Evolutionary conservation across 1,140 invertebrate genomes (phyloP).

Genomic region (Antheraea mylitta): DNA sequence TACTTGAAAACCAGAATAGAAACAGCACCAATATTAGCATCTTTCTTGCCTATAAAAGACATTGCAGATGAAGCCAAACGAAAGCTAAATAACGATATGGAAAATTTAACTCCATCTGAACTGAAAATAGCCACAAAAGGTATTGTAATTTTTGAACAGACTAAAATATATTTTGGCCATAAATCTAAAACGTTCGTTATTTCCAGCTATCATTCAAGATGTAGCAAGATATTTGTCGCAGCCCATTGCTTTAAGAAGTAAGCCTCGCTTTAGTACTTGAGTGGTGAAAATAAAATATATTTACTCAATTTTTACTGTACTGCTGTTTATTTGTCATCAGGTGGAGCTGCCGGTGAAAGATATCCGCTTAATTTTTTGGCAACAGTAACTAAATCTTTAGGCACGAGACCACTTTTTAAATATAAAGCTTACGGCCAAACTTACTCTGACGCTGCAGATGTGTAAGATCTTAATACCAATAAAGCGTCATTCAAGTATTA

Average conservation of each 20-base stretch:
- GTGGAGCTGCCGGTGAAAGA: conserved; percentile 52
- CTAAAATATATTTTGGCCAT: background rate
- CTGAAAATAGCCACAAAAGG: conserved; percentile 51
- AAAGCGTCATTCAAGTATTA: too few species aligned
- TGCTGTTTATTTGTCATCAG: conserved; percentile 23
- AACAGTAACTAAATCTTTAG: conserved; percentile 46
- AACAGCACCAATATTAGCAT: conserved; percentile 40
- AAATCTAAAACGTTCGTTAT: conserved; percentile 10
- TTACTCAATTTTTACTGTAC: background rate
- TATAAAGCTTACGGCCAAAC: conserved; percentile 54
- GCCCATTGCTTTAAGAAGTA: conserved; percentile 47
- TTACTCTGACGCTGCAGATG: conserved; percentile 48
- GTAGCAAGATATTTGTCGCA: conserved; percentile 48
- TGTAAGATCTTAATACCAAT: conserved; percentile 29
- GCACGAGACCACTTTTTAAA: conserved; percentile 46
- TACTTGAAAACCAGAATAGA: conserved; percentile 35
- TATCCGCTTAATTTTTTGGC: conserved; percentile 51
- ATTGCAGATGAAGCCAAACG: conserved; percentile 49
- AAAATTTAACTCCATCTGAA: conserved; percentile 34
- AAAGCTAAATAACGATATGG: conserved; percentile 43
- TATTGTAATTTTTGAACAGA: conserved; percentile 16
- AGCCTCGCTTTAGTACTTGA: conserved; percentile 11
- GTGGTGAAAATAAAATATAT: background rate
- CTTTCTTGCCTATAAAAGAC: conserved; percentile 55
- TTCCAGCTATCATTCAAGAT: conserved; percentile 46